Evolutionary conservation across 2,797 vertebrate genomes (phyloP), one percentile per base, ranked within the genome.

Genomic region (Acanthiza pusilla): DNA sequence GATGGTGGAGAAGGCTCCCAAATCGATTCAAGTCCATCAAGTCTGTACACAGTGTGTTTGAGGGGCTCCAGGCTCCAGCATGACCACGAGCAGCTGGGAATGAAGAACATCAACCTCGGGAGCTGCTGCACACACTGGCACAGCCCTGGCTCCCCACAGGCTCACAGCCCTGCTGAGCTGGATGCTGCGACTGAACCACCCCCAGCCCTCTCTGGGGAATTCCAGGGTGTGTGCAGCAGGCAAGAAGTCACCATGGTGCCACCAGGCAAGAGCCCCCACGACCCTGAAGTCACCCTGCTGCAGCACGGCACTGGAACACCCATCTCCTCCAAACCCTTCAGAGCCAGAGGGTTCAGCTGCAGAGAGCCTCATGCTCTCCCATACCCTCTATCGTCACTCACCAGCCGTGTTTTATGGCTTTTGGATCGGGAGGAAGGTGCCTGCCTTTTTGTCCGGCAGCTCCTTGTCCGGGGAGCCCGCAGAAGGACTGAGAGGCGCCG

Each of bases 251-350:
- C 73, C 57, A 0, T 0, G 7, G 16, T 25, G 62, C 67, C 67
- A 53, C 48, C 73, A 71, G 40, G 22, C 19, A 51, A 12, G 5
- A 42, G 43, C 11, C 45, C 36, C 57, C 74, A 2, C 0, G 0
- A 23, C 55, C 62, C 47, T 79, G 50, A 2, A 66, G 57, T 8
- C 74, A 19, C 51, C 40, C 42, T 13, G 9, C 26, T 0, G 0
- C 78, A 30, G 50, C 2, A 20, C 0, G 0, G 38, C 57, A 16
- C 34, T 4, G n/a, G 38, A 50, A 12, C 55, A 23, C 14, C 9
- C 2, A 0, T 45, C 22, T 38, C 45, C 26, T 85, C 29, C 82
- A 54, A 40, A 10, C 63, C 43, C 47, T 29, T 22, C 86, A 76
- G 6, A 88, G 72, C 60, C 93, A 63, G 48, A 75, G 63, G 50